phyloP scores from a whole-genome alignment of 2,888 invertebrate genomes.

The Merodon equestris region DNA sequence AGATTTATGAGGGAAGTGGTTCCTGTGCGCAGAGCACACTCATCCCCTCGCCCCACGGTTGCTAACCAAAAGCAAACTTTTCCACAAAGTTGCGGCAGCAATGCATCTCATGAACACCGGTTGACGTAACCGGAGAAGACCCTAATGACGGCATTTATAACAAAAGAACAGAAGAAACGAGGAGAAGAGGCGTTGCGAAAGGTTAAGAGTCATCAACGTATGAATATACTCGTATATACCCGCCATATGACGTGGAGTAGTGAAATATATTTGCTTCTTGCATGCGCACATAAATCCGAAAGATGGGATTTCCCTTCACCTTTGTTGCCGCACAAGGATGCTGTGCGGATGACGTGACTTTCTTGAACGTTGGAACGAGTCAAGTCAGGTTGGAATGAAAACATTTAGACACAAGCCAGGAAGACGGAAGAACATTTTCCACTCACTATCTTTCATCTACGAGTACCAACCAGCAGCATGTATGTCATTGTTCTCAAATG shows the following conservation, averaged over 20 bases:
- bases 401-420: slow-evolving; percentile 15
- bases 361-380: neutral
- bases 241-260: slow-evolving; percentile 50
- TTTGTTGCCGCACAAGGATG: slow-evolving; percentile 4
- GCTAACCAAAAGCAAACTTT: too few species aligned
- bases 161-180: neutral
- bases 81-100: slow-evolving; percentile 43
- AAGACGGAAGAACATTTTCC: neutral
- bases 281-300: slow-evolving; percentile 37
- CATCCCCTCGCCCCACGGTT: too few species aligned
- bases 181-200: too few species aligned
- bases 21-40: slow-evolving; percentile 8
- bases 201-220: neutral
- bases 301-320: slow-evolving; percentile 20
- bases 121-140: slow-evolving; percentile 1
- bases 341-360: slow-evolving; percentile 23
- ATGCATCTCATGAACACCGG: slow-evolving; percentile 55
- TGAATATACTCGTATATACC: slow-evolving; percentile 7
- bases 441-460: neutral
- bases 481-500: slow-evolving; percentile 36
- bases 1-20: slow-evolving; percentile 49
- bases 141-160: slow-evolving; percentile 29
- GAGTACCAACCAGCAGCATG: too few species aligned
- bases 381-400: slow-evolving; percentile 37
- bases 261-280: slow-evolving; percentile 42